Evolutionary conservation across 2,888 invertebrate genomes (phyloP).

Genomic region (Thyatira batis): DNA sequence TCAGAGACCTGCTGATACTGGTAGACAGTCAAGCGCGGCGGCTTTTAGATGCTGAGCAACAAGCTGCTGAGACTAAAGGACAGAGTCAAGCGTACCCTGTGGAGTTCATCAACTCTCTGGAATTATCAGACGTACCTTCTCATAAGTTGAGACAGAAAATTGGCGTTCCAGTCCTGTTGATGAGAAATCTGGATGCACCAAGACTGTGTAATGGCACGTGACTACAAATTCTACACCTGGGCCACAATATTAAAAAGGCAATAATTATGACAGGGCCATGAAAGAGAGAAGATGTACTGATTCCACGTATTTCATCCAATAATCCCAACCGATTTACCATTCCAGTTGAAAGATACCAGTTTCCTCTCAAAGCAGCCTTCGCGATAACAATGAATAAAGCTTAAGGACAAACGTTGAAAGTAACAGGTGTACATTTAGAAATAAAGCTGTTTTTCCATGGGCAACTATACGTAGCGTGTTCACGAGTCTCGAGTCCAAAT

Average conservation of each 20-base stretch:
- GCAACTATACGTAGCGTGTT: too few species aligned
- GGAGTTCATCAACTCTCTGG: neutral
- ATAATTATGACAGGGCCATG: constrained; percentile 21
- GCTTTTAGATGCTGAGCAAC: too few species aligned
- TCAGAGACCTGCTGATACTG: too few species aligned
- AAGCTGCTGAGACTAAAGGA: too few species aligned
- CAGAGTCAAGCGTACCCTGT: too few species aligned
- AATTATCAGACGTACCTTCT: constrained; percentile 19
- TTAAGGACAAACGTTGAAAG: constrained; percentile 16
- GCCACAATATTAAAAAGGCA: constrained; percentile 21
- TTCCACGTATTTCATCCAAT: constrained; percentile 26
- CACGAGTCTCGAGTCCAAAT: too few species aligned
- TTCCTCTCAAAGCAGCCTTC: constrained; percentile 10
- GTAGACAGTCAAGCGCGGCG: too few species aligned
- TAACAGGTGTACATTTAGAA: constrained; percentile 9
- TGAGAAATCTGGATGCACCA: constrained; percentile 31
- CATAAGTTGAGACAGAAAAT: constrained; percentile 31
- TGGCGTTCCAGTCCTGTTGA: constrained; percentile 31
- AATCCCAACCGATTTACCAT: constrained; percentile 17
- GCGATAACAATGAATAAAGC: constrained; percentile 10
- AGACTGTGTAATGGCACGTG: constrained; percentile 22
- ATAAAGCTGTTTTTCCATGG: too few species aligned
- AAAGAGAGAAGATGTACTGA: constrained; percentile 23
- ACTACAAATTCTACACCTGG: constrained; percentile 13
- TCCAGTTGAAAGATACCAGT: constrained; percentile 22